Conservation (phyloP, 2,113 vertebrate species). For the Eudorcas thomsonii region DNA sequence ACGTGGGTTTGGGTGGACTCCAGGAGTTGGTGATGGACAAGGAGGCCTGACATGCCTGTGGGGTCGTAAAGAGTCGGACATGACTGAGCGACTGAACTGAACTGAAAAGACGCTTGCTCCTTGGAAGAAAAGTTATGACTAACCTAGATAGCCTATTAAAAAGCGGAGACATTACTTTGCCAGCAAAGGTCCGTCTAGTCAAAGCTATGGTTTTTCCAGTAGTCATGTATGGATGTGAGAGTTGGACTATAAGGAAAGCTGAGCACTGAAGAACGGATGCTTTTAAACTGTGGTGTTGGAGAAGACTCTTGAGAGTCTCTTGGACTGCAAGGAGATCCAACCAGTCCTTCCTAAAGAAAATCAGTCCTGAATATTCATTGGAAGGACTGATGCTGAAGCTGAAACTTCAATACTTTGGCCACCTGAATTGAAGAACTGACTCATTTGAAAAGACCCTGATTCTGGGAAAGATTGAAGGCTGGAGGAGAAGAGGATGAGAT, state of each 20-base stretch:
- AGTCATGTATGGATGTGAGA: not conserved
- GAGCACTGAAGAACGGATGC: accelerated
- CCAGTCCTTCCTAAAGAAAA: not conserved
- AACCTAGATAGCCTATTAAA: not conserved
- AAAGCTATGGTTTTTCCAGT: not conserved
- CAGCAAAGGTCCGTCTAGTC: not conserved
- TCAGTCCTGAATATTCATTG: not conserved
- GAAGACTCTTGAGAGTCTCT: not conserved
- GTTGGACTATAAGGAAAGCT: not conserved
- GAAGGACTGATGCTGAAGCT: not conserved
- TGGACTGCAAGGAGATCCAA: not conserved
- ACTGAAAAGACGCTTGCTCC: not conserved
- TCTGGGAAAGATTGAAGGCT: not conserved
- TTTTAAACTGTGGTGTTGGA: not conserved
- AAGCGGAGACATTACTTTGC: not conserved
- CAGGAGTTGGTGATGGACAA: no score
- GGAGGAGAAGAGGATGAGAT: no score
- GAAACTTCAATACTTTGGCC: not conserved
- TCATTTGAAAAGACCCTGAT: not conserved
- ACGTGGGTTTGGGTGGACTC: no score
- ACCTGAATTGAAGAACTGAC: not conserved
- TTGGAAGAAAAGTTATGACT: not conserved
- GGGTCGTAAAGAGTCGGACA: no score
- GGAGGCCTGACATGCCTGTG: no score
- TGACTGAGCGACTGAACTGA: no score